Evolutionary conservation across 2,888 invertebrate genomes (phyloP).

Genomic region (Seira musarum): DNA sequence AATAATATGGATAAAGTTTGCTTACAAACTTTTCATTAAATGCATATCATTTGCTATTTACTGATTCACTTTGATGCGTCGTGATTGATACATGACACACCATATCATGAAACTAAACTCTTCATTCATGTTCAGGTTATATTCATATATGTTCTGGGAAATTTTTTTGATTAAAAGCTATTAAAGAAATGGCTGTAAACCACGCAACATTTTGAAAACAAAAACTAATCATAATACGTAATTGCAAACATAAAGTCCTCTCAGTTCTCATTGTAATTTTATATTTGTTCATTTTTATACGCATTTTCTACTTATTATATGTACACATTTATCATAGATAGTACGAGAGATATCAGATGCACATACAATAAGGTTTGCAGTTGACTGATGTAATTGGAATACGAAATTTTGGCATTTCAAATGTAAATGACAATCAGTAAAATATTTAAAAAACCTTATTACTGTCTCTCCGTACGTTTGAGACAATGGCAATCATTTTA

Average conservation of each 20-base stretch:
- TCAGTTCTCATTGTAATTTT: not conserved
- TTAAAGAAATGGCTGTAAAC: not conserved
- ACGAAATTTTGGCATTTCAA: too few species aligned
- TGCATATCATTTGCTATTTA: conserved; percentile 10
- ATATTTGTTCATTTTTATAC: not conserved
- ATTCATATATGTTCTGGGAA: conserved; percentile 37
- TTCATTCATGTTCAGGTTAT: conserved; percentile 1
- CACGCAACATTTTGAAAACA: conserved; percentile 18
- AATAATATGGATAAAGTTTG: conserved; percentile 14
- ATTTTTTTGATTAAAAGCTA: conserved; percentile 8
- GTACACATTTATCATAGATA: too few species aligned
- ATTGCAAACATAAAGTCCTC: not conserved
- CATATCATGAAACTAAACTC: not conserved
- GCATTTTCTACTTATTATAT: too few species aligned
- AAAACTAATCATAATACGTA: not conserved
- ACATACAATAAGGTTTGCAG: too few species aligned
- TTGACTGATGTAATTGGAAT: too few species aligned
- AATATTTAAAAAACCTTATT: not conserved
- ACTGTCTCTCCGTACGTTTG: not conserved
- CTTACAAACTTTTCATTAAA: conserved; percentile 9
- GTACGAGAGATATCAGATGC: too few species aligned
- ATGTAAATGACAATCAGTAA: too few species aligned
- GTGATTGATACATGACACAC: not conserved
- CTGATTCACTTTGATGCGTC: not conserved
- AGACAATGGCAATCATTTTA: too few species aligned